Conservation (phyloP, 2,797 vertebrate species). For the Darevskia nairensis region DNA sequence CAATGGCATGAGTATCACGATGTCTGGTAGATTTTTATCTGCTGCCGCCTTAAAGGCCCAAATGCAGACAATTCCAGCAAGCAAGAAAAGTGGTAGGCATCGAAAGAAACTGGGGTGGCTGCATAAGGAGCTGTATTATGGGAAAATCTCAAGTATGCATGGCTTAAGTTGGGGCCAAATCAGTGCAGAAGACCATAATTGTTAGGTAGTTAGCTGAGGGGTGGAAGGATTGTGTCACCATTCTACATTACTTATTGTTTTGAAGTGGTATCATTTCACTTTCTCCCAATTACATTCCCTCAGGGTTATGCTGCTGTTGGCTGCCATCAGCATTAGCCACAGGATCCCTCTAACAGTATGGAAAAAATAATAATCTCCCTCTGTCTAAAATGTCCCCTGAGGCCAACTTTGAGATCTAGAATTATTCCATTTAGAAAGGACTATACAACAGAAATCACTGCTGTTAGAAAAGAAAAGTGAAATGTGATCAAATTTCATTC, state of each 20-base stretch:
- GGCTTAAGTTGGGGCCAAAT: not conserved
- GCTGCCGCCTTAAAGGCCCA: too few species aligned
- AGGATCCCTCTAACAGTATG: not conserved
- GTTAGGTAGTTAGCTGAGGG: not conserved
- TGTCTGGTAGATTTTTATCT: too few species aligned
- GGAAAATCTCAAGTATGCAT: not conserved
- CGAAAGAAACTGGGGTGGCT: too few species aligned
- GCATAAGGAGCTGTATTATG: too few species aligned
- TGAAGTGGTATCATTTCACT: not conserved
- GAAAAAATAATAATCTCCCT: conserved; percentile 20
- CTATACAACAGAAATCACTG: not conserved
- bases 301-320: not conserved
- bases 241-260: not conserved
- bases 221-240: too few species aligned
- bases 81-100: too few species aligned
- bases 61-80: too few species aligned
- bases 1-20: too few species aligned
- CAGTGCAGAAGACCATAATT: not conserved
- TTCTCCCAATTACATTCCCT: not conserved
- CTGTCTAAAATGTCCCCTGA: conserved; percentile 31
- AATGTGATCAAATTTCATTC: not conserved
- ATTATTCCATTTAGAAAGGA: conserved; percentile 19
- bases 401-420: conserved; percentile 24
- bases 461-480: not conserved
- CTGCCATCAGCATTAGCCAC: not conserved